Percentiles rank a stretch among this genome's conserved stretches.
These are phyloP conservation scores for Anoplius nigerrimus DNA, from an alignment of 2,888 invertebrate genomes.

Conservation along the genomic window DNA sequence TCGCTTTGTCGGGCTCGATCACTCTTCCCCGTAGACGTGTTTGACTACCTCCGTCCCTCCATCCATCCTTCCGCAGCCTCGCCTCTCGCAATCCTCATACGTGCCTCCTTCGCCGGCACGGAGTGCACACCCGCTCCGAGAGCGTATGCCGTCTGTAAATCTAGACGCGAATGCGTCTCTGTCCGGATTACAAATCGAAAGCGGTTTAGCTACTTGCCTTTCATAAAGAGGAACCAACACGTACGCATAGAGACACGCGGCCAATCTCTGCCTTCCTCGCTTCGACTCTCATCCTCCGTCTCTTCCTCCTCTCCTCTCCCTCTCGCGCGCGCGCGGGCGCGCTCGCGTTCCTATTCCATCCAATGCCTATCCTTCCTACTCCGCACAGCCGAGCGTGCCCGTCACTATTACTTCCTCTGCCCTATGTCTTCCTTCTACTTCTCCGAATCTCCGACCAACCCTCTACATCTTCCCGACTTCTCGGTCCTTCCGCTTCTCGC, in stretches of 20 bases:
- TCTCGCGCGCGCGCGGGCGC: too few relatives aligned
- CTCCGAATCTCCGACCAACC: background rate
- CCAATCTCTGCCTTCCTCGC: conserved; percentile 37
- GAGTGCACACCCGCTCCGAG: conserved; percentile 13
- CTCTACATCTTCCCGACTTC: background rate
- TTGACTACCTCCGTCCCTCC: conserved; percentile 8
- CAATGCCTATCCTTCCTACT: conserved; percentile 18
- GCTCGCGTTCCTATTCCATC: conserved; percentile 20
- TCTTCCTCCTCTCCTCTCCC: conserved; percentile 33
- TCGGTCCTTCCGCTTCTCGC: conserved; percentile 18
- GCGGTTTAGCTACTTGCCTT: conserved; percentile 64
- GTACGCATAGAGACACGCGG: conserved; percentile 46
- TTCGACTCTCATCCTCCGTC: conserved; percentile 14
- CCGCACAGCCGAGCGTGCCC: conserved; percentile 4
- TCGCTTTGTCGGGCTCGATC: background rate
- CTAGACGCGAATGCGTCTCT: conserved; percentile 61
- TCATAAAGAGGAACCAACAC: conserved; percentile 58
- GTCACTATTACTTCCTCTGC: background rate
- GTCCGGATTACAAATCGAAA: conserved; percentile 67
- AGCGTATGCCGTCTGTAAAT: conserved; percentile 50
- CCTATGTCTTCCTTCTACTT: conserved; percentile 10
- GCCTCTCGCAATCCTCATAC: background rate
- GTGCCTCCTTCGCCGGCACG: background rate
- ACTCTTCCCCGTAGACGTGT: background rate
- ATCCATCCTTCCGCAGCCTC: conserved; percentile 6